A percentile compares a stretch with the other conserved stretches of the same genome.
phyloP scores from a whole-genome alignment of 2,888 invertebrate genomes.

The Thera britannica region DNA sequence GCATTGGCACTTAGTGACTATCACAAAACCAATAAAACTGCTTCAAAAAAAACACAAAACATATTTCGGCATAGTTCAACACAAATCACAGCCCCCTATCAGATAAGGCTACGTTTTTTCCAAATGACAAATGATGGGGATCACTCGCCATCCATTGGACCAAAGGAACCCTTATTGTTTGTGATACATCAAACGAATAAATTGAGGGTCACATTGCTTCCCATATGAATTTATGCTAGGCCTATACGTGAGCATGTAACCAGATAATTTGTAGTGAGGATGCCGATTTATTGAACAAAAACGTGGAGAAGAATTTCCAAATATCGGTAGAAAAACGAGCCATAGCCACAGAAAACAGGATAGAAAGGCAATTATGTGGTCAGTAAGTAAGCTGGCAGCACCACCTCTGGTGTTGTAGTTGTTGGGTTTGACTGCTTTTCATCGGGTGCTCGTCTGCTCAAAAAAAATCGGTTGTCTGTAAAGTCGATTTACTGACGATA shows the following conservation, averaged over 20 bases:
- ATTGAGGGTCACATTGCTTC: slow-evolving; percentile 57
- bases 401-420: too few relatives aligned
- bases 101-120: slow-evolving; percentile 45
- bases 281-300: neutral
- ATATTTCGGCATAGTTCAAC: neutral
- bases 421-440: too few relatives aligned
- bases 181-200: slow-evolving; percentile 74
- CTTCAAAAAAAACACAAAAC: neutral
- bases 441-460: too few relatives aligned
- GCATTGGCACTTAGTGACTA: neutral
- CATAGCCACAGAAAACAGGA: too few relatives aligned
- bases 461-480: too few relatives aligned
- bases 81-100: slow-evolving; percentile 19
- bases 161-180: slow-evolving; percentile 68
- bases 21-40: neutral
- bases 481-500: too few relatives aligned
- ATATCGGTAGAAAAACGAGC: too few relatives aligned
- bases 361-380: too few relatives aligned
- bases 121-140: slow-evolving; percentile 66
- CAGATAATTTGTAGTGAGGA: neutral
- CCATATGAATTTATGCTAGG: slow-evolving; percentile 57
- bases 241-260: neutral
- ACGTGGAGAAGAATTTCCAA: neutral
- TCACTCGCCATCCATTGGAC: slow-evolving; percentile 53
- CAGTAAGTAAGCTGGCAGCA: too few relatives aligned